phyloP scores from a whole-genome alignment of 2,888 invertebrate species.

The Pandemis cinnamomeana region DNA sequence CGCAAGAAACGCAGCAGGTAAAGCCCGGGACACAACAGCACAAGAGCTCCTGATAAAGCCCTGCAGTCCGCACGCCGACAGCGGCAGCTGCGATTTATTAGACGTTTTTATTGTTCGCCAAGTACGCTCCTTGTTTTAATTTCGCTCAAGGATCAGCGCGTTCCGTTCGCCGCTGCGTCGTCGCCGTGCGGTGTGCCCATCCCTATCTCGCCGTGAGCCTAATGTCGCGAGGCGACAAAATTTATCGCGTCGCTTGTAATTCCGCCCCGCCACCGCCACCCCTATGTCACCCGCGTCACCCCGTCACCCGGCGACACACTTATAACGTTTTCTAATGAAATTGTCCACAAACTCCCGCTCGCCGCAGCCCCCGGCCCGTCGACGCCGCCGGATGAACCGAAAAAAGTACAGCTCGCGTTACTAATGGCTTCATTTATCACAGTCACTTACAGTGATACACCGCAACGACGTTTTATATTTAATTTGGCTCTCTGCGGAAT shows the following conservation, averaged over 20 bases:
- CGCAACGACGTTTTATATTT: slow-evolving; percentile 84
- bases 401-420: slow-evolving; percentile 84
- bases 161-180: slow-evolving; percentile 55
- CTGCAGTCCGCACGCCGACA: slow-evolving; percentile 69
- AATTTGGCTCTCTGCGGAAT: slow-evolving; percentile 82
- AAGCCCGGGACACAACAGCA: slow-evolving; percentile 67
- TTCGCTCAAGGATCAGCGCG: slow-evolving; percentile 74
- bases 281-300: slow-evolving; percentile 68
- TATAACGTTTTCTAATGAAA: slow-evolving; percentile 84
- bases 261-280: slow-evolving; percentile 68
- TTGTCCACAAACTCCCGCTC: slow-evolving; percentile 81
- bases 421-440: slow-evolving; percentile 85
- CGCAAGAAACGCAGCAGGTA: slow-evolving; percentile 45
- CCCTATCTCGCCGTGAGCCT: slow-evolving; percentile 73
- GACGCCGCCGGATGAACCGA: slow-evolving; percentile 82
- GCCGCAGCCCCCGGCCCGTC: slow-evolving; percentile 75
- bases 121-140: slow-evolving; percentile 81
- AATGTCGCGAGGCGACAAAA: slow-evolving; percentile 79
- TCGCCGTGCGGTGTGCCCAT: slow-evolving; percentile 51
- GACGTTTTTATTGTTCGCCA: slow-evolving; percentile 77
- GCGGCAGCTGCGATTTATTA: slow-evolving; percentile 69
- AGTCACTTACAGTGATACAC: slow-evolving; percentile 85
- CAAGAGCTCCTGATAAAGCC: slow-evolving; percentile 66
- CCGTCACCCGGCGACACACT: slow-evolving; percentile 78
- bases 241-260: slow-evolving; percentile 83